Evolutionary conservation across 2,797 vertebrate species (phyloP), one percentile per base, ranked within the genome.

Genomic region (Podarcis lilfordi): DNA sequence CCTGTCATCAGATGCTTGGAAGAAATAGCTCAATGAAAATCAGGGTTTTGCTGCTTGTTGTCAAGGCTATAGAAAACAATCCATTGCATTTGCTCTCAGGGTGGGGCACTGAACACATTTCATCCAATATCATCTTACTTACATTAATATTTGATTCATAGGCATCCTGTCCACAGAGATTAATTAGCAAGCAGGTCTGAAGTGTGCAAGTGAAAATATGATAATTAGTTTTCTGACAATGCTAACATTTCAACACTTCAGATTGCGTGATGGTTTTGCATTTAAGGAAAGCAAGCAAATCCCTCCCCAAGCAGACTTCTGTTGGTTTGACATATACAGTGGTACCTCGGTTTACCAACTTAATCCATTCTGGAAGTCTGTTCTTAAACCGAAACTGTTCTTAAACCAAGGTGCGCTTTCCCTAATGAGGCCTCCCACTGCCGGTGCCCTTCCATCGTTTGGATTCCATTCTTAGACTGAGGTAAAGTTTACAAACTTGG

Each of bases 1-100:
- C 97, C 96, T 98, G 97, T 97, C 96, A 96, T 96, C 95, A 96
- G 92, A 95, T 0, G 91, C 94, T 94, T 95, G 92, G 93, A 96
- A 93, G 92, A 94, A 96, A 92, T 95, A 96, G 97, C 96, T 95
- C 10, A 66, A 92, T 92, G 91, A 98, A 95, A 96, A 97, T 94
- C 94, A 95, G 95, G 94, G 93, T 92, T 95, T 91, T 77, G 86
- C 93, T 94, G 19, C 2, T 29, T 13, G 15, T 21, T 95, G 94
- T 96, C 96, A 93, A 95, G 96, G 95, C 94, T 95, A 87, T 78
- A 15, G 84, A 40, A 59, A 91, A 88, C 92, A 94, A 90, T 90
- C 89, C 88, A 88, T 95, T 96, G 92, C 66, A 29, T 66, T 94
- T 93, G 89, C 94, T 92, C 87, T 89, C 87, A 59, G 83, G 88